Evolutionary conservation across 92 coral and sea anemone species (phyloP), one percentile per base, ranked within the genome.

Genomic region (Ricordea florida): DNA sequence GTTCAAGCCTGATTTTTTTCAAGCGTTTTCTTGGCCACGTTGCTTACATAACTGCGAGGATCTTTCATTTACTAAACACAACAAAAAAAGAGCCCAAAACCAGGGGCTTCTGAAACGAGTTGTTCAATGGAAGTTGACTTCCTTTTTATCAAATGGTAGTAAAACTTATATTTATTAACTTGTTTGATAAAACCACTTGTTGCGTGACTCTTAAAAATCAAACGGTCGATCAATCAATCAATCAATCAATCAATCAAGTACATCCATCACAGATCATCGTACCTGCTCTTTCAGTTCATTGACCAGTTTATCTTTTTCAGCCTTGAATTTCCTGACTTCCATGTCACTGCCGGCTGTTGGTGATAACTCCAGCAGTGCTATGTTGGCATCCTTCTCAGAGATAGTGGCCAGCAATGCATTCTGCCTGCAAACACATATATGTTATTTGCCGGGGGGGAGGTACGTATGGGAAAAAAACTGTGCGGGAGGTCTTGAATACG

Each of bases 351-450:
- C 87, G 10, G 57, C 68, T 6, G 98, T 92, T 6, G 98, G 98
- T 20, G 93, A 84, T 57, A 92, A 82, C 81, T 94, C 98, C 64
- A 94, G 83, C 28, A 94, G 72, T 0, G 98, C 98, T 23, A 94
- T 91, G 78, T 94, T 94, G 14, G 98, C 94, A 45, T 94, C 98
- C 63, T 92, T 94, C 66, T 94, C 98, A 0, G 98, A 94, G 50
- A 94, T 94, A 18, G 97, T 92, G 35, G 98, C 98, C 5, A 94
- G 82, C 28, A 94, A 80, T 28, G 98, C 98, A 45, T 94, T 94
- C 86, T 94, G 98, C 58, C 98, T 94, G 62, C 38, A 72, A 89
- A 59, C 10, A 30, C 17, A 72, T 59, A 68, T 42, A 6, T 30
- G 10, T n/a, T 17, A 46, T 41, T 30, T 20, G 6, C 28, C 15